A percentile compares a stretch with the other conserved stretches of the same genome.
These are phyloP conservation scores for Numenius phaeopus DNA, from an alignment of 2,797 vertebrate species.

Conservation along the genomic window DNA sequence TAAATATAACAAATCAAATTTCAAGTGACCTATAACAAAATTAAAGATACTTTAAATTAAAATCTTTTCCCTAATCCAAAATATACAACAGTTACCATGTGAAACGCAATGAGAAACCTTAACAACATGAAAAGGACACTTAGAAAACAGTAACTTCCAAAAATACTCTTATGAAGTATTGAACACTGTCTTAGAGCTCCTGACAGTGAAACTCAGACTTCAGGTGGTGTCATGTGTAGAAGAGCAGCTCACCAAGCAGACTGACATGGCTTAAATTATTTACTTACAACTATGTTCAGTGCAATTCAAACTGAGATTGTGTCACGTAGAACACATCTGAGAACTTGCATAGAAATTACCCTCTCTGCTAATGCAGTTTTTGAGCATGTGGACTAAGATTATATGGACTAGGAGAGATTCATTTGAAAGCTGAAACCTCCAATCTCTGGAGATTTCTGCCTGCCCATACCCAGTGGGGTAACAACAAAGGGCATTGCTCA, in stretches of 20 bases:
- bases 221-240: rapidly evolving
- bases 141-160: neutral
- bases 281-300: neutral
- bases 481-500: neutral
- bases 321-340: neutral
- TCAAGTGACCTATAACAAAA: neutral
- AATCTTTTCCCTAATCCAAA: neutral
- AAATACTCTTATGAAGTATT: neutral
- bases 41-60: neutral
- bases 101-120: neutral
- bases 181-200: neutral
- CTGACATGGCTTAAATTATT: neutral
- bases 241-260: neutral
- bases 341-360: neutral
- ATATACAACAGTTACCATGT: neutral
- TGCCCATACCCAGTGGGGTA: rapidly evolving
- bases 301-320: neutral
- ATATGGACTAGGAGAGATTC: rapidly evolving
- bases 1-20: neutral
- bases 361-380: neutral
- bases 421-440: neutral
- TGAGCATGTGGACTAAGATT: neutral
- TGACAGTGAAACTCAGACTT: neutral
- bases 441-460: neutral
- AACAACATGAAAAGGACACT: neutral